phyloP scores from a whole-genome alignment of 2,888 invertebrate species.

The Atethmia centrago region DNA sequence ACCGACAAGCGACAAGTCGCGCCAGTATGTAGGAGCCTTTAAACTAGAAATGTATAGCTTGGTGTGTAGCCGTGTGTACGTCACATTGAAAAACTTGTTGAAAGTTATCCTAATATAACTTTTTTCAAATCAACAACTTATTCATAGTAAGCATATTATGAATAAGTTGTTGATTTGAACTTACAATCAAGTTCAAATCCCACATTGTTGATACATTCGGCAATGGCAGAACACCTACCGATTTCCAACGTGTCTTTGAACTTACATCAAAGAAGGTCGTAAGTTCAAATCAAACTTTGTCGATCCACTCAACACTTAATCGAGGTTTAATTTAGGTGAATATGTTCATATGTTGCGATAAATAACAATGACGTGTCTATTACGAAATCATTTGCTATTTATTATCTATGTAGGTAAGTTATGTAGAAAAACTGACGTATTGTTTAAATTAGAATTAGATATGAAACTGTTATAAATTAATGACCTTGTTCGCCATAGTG shows the following conservation, averaged over 20 bases:
- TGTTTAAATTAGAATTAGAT: slow-evolving; percentile 23
- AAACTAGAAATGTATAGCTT: no score
- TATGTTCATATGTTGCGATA: slow-evolving; percentile 3
- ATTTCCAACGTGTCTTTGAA: slow-evolving; percentile 33
- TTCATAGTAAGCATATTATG: background rate
- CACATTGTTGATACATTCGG: slow-evolving; percentile 21
- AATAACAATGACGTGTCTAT: slow-evolving; percentile 2
- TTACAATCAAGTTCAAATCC: slow-evolving; percentile 29
- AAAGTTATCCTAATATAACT: no score
- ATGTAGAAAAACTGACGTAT: background rate
- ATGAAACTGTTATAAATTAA: slow-evolving; percentile 18
- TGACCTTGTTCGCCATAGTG: background rate
- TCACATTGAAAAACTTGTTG: background rate
- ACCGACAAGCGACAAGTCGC: no score
- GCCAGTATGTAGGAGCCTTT: no score
- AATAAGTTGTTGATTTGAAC: slow-evolving; percentile 27
- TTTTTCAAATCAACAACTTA: no score
- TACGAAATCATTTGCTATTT: background rate
- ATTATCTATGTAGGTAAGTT: background rate
- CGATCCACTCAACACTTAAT: slow-evolving; percentile 31
- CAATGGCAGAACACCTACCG: slow-evolving; percentile 28
- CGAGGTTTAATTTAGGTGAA: slow-evolving; percentile 1
- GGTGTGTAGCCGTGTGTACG: no score
- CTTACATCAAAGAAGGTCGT: slow-evolving; percentile 44
- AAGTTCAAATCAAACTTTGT: slow-evolving; percentile 43